Base-by-base conservation (phyloP, 2,113 vertebrate genomes). In the Clarias batrachus region DNA sequence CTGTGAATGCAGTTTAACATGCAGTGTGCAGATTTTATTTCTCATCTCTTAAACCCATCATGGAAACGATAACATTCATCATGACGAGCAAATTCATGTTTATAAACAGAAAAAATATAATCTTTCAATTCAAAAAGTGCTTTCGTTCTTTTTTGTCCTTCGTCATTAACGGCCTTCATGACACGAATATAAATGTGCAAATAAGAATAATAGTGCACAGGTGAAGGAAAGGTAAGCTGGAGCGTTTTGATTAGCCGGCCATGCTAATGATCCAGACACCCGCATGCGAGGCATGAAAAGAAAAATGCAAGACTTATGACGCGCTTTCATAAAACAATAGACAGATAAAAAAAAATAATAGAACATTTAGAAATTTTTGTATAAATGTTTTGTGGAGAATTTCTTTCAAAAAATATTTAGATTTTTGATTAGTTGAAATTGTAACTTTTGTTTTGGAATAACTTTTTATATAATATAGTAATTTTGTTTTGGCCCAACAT, bases 191-290 rank as follows among this genome's bases (percentile, higher is more conserved):
- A 74, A 48, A 76, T 48, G 70, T 63, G 57, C 37, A 65, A 85
- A 85, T n/a, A 76, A 41, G 17, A 59, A 14, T 70, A 76, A 48
- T 48, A n/a, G 59, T 85, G 83, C 71, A 63, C 30, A 77, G 11
- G 30, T n/a, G 19, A 63, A 25, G 57, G 14, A 63, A 74, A 48
- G 8, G 70, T 27, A 7, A n/a, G n/a, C 13, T 41, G 10, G 77
- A 60, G 16, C 54, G 62, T 9, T 11, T 25, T 1, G 11, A 57
- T 27, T 71, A 74, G 66, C 56, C 16, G 37, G 25, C 16, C 78
- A 62, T 86, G 85, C 56, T 68, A 16, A 71, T 16, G 23, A 59
- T 33, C 25, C 27, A 79, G 48, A 59, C 3, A 6, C 16, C n/a
- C 30, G 59, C 60, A 25, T 25, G 68, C 19, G 3, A 77, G 62